Conservation (phyloP, 2,888 invertebrate species). For the Nesidiocoris tenuis region DNA sequence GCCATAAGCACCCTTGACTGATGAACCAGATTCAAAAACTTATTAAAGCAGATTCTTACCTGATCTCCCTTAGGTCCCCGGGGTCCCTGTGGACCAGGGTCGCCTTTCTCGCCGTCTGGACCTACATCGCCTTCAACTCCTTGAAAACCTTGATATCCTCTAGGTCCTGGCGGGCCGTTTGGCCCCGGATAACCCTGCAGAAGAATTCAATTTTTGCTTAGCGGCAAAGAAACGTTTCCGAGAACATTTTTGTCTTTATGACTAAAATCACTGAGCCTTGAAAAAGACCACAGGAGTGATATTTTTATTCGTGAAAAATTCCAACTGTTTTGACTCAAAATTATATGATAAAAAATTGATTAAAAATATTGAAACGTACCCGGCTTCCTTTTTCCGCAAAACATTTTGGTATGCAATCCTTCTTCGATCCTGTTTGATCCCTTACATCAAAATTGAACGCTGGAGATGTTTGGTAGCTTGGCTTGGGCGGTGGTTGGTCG, state of each 20-base stretch:
- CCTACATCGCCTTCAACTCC: constrained; percentile 72
- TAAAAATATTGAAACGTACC: constrained; percentile 60
- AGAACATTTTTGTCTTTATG: too few species aligned
- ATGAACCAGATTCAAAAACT: too few species aligned
- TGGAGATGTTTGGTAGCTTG: not conserved
- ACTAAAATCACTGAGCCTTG: too few species aligned
- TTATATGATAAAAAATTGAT: not conserved
- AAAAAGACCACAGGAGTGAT: too few species aligned
- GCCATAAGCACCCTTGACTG: too few species aligned
- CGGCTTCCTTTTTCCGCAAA: constrained; percentile 83
- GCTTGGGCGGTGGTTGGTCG: not conserved
- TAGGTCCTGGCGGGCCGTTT: constrained; percentile 76
- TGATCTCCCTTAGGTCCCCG: constrained; percentile 82
- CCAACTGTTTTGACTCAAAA: too few species aligned
- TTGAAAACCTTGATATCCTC: constrained; percentile 71
- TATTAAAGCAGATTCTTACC: too few species aligned
- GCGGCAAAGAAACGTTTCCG: not conserved
- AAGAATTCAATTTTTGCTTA: constrained; percentile 26
- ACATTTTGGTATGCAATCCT: constrained; percentile 76
- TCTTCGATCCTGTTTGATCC: constrained; percentile 49
- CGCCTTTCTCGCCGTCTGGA: constrained; percentile 73
- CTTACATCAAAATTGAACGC: constrained; percentile 38
- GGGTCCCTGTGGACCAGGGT: constrained; percentile 74
- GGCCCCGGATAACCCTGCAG: constrained; percentile 71
- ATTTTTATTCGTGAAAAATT: too few species aligned